Base-by-base conservation (phyloP, 2,888 invertebrate genomes). In the Lasioglossum calceatum region DNA sequence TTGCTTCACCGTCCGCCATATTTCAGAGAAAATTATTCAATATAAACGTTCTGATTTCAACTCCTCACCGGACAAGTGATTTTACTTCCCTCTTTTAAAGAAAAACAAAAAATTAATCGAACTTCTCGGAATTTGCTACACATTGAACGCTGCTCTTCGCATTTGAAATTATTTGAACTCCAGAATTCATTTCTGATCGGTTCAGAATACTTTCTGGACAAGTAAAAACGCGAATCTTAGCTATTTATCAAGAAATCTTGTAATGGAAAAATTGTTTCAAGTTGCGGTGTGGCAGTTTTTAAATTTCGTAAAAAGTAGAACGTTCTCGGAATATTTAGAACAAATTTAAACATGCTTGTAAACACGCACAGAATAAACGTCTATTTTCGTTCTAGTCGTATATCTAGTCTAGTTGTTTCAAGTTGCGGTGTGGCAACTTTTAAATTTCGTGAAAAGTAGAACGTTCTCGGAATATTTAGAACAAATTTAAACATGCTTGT, bases 371-470 rank as follows among this genome's bases (percentile, higher is more conserved):
- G 19, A 19, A 36, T 67, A 36, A 23, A 70, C 23, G 19, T 70
- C 71, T 71, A 42, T 71, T 71, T 42, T 71, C 42, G 42, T 71
- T 71, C 14, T 14, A 14, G 71, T 2, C 42, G 71, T 71, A n/a
- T 42, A n/a, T n/a, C n/a, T n/a, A n/a, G n/a, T n/a, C n/a, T n/a
- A n/a, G n/a, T n/a, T n/a, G n/a, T n/a, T n/a, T n/a, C n/a, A n/a
- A n/a, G n/a, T n/a, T n/a, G n/a, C n/a, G n/a, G n/a, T n/a, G n/a
- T n/a, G n/a, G n/a, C n/a, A n/a, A n/a, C n/a, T n/a, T n/a, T n/a
- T n/a, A n/a, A n/a, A 8, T 23, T 54, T 54, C 54, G 10, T 23
- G 8, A 10, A 54, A 54, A 54, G 23, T 54, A 54, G 54, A n/a
- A 58, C 58, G n/a, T n/a, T n/a, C n/a, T 58, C 23, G 12, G 58